A percentile compares a stretch with the other conserved stretches of the same genome.
phyloP scores from a whole-genome alignment of 2,113 vertebrate genomes.

The Ardeotis arabs region DNA sequence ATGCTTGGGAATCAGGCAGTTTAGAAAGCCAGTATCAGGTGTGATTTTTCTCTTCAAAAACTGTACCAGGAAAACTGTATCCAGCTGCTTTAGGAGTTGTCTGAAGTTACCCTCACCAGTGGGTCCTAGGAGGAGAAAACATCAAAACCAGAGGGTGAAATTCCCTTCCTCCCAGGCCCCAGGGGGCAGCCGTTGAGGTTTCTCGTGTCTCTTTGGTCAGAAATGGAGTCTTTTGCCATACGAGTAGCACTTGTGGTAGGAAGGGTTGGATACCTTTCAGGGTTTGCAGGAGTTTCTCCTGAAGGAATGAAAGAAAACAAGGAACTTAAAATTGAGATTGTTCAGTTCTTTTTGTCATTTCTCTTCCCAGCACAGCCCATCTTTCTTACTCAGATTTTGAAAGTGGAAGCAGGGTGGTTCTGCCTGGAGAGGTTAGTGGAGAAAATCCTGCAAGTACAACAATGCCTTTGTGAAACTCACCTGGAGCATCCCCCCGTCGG shows the following conservation, averaged over 20 bases:
- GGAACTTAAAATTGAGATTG: background rate
- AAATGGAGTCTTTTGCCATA: background rate
- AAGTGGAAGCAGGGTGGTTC: background rate
- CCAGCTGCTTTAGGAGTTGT: background rate
- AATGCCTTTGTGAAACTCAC: too few species aligned
- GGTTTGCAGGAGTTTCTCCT: background rate
- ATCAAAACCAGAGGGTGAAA: background rate
- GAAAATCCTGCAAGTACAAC: background rate
- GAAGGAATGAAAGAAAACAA: background rate
- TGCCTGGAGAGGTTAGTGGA: background rate
- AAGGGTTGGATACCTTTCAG: background rate
- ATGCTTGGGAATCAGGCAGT: background rate
- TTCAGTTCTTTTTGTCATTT: background rate
- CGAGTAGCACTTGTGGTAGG: rapidly evolving
- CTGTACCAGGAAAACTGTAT: background rate
- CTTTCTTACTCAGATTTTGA: background rate
- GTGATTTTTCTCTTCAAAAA: background rate
- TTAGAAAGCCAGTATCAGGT: background rate
- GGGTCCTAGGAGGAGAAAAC: background rate
- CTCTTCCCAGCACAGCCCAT: background rate
- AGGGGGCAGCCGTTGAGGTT: background rate
- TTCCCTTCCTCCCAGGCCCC: background rate
- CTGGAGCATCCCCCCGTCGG: background rate
- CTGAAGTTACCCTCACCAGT: background rate
- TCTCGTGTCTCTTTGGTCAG: background rate